A percentile compares a stretch with the other conserved stretches of the same genome.
phyloP scores from a whole-genome alignment of 2,113 vertebrate genomes.

The Hipposideros armiger region DNA sequence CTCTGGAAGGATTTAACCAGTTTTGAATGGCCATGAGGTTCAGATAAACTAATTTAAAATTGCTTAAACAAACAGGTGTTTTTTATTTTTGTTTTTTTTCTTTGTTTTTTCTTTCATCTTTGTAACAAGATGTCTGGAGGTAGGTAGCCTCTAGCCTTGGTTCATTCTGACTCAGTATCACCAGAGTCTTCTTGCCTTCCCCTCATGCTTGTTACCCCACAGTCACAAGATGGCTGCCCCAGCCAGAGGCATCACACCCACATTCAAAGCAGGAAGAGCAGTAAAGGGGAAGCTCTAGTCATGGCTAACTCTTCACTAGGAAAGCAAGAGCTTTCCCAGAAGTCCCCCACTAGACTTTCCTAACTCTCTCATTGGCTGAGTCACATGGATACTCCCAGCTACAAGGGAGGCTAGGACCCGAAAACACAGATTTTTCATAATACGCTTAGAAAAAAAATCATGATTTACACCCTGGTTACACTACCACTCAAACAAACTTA shows the following conservation, averaged over 20 bases:
- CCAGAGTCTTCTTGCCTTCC: neutral
- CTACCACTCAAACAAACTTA: neutral
- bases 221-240: neutral
- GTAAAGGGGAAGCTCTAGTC: neutral
- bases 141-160: neutral
- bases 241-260: neutral
- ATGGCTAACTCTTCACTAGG: neutral
- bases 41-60: neutral
- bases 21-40: neutral
- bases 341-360: neutral
- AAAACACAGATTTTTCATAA: neutral
- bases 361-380: neutral
- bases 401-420: neutral
- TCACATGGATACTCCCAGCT: neutral
- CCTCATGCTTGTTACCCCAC: neutral
- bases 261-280: slow-evolving; percentile 25
- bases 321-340: slow-evolving; percentile 51
- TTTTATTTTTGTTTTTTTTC: neutral
- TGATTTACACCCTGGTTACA: neutral
- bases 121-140: neutral
- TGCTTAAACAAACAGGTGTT: neutral
- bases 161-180: neutral
- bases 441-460: neutral
- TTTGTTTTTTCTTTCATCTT: neutral
- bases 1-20: neutral